Evolutionary conservation across 1,140 invertebrate species (phyloP), one percentile per base, ranked within the genome.

Genomic region (Meloidogyne floridensis): DNA sequence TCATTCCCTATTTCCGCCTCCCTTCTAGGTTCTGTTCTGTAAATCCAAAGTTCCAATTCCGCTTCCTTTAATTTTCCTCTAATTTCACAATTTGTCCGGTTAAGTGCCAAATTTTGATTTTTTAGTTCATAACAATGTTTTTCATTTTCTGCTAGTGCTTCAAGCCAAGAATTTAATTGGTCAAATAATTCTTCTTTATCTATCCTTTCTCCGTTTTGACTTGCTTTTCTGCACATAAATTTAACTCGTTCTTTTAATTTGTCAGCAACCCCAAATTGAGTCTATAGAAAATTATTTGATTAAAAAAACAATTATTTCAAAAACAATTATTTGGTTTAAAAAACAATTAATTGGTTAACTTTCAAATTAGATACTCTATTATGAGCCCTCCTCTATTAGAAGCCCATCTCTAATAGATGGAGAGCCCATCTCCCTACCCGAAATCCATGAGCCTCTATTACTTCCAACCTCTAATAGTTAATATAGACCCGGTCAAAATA

Each of bases 21-120:
- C 13, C 18, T 20, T 47, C 73, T 32, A n/a, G 87, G 80, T 65
- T 87, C 85, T 53, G 51, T 77, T 75, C 81, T 82, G 73, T 86
- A 84, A 51, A 84, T 79, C 65, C 81, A 78, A 32, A 84, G 72
- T 20, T 84, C 83, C 42, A 54, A 71, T 43, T 75, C 74, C 32
- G 83, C 83, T 11, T 85, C 82, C 6, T 78, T 43, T 77, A 84
- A 77, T 77, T 75, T 47, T 53, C 78, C 77, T 75, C 54, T 53
- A 32, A 80, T 13, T 42, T 70, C 9, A 32, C 47, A 56, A 65
- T 53, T 74, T 42, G 51, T 47, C 43, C 51, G 56, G 65, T 53
- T 71, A 54, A 81, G 18, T n/a, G 20, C 13, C n/a, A 75, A 53
- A 13, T 47, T 54, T 20, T 72, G 59, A 32, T 51, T 20, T 72